Evolutionary conservation across 2,113 vertebrate genomes (phyloP).

Genomic region (Eleginops maclovinus): DNA sequence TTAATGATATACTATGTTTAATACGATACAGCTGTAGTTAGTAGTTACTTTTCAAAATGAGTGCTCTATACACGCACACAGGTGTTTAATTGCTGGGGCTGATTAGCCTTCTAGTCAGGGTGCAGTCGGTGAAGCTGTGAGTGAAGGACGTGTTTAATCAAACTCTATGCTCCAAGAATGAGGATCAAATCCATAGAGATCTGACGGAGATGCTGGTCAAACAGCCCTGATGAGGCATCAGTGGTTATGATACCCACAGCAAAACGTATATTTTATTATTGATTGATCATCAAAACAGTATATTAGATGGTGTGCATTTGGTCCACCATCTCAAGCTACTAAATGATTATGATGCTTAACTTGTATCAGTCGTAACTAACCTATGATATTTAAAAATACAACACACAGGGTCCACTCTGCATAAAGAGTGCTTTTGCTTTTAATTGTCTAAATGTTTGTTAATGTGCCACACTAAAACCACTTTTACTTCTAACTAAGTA

Average conservation of each 20-base stretch:
- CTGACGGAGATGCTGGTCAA: neutral
- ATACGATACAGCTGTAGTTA: neutral
- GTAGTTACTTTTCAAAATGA: neutral
- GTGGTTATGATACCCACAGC: too few species aligned
- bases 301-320: too few species aligned
- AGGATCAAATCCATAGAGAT: neutral
- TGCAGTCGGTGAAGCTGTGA: neutral
- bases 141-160: neutral
- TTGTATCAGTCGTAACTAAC: neutral
- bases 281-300: neutral
- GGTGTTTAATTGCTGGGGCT: neutral
- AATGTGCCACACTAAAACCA: too few species aligned
- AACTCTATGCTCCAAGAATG: neutral
- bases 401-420: neutral
- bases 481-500: too few species aligned
- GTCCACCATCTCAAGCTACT: neutral
- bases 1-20: neutral
- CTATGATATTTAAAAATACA: neutral
- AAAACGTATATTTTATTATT: too few species aligned
- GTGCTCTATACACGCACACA: neutral
- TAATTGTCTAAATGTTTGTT: neutral
- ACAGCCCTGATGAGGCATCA: neutral
- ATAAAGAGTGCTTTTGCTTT: neutral
- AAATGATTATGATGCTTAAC: neutral
- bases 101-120: neutral